Conservation (phyloP, 1,140 invertebrate genomes). For the Hypothenemus hampei region DNA sequence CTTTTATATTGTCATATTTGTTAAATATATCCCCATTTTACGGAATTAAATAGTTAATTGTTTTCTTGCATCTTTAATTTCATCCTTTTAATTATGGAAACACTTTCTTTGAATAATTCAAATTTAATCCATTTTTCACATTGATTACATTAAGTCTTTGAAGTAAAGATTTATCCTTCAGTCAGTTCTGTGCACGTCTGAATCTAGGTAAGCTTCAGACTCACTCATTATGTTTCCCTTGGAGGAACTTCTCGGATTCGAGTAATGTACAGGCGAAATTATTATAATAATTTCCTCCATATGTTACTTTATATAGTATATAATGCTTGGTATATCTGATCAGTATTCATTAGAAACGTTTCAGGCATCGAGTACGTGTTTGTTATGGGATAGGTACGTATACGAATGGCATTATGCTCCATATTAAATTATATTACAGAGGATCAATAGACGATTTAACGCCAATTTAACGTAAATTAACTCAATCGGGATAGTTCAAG, state of each 20-base stretch:
- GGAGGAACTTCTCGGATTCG: constrained; percentile 1
- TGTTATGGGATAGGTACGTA: neutral
- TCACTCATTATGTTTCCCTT: constrained; percentile 2
- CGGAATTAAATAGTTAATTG: too few relatives aligned
- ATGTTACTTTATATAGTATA: neutral
- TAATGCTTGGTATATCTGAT: constrained; percentile 7
- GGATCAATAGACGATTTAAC: neutral
- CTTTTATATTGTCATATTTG: too few relatives aligned
- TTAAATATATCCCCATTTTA: too few relatives aligned
- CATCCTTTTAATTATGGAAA: too few relatives aligned
- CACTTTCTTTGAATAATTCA: too few relatives aligned
- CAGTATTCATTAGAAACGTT: constrained; percentile 3
- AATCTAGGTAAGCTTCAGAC: neutral
- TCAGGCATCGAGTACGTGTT: constrained; percentile 3
- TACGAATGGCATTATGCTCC: neutral
- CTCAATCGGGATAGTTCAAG: neutral
- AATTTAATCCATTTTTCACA: too few relatives aligned
- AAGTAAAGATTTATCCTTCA: neutral
- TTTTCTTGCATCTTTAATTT: too few relatives aligned
- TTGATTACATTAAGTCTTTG: too few relatives aligned
- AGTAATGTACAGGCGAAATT: constrained; percentile 5
- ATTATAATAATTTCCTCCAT: constrained; percentile 2
- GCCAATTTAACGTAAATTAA: neutral
- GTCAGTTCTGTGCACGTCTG: neutral
- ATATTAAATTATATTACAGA: too few relatives aligned